phyloP scores from a whole-genome alignment of 2,888 invertebrate genomes.

The Pherbina coryleti region DNA sequence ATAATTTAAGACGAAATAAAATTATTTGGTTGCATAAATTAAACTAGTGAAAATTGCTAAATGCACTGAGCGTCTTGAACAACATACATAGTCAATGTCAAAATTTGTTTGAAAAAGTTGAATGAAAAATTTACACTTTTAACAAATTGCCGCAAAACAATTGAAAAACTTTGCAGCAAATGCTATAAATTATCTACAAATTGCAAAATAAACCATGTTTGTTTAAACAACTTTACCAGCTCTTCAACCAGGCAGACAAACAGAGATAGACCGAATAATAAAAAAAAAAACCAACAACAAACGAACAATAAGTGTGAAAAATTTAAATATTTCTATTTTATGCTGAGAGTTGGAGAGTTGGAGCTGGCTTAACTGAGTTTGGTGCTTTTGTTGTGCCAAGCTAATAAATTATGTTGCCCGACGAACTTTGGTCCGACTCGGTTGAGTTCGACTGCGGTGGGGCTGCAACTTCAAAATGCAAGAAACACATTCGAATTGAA shows the following conservation, averaged over 20 bases:
- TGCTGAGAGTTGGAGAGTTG: neutral
- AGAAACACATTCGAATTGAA: constrained; percentile 17
- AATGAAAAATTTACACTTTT: constrained; percentile 6
- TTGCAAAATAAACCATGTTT: neutral
- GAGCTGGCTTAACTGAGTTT: neutral
- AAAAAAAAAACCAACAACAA: too few relatives aligned
- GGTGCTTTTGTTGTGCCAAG: neutral
- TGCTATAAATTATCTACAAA: constrained; percentile 10
- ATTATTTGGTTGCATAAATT: neutral
- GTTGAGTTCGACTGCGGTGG: neutral
- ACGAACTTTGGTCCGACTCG: constrained; percentile 6
- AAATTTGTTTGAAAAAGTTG: neutral
- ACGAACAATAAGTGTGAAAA: neutral
- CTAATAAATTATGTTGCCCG: constrained; percentile 32
- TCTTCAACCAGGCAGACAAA: neutral
- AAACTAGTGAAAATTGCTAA: neutral
- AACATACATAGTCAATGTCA: constrained; percentile 16
- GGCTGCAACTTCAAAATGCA: neutral
- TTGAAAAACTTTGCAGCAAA: constrained; percentile 10
- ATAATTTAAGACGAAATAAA: neutral
- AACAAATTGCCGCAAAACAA: constrained; percentile 22
- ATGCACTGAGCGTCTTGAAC: neutral
- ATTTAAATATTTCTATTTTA: constrained; percentile 1
- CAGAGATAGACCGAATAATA: neutral
- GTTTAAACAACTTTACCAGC: neutral